phyloP scores from a whole-genome alignment of 2,888 invertebrate genomes.

The Rhagium mordax region DNA sequence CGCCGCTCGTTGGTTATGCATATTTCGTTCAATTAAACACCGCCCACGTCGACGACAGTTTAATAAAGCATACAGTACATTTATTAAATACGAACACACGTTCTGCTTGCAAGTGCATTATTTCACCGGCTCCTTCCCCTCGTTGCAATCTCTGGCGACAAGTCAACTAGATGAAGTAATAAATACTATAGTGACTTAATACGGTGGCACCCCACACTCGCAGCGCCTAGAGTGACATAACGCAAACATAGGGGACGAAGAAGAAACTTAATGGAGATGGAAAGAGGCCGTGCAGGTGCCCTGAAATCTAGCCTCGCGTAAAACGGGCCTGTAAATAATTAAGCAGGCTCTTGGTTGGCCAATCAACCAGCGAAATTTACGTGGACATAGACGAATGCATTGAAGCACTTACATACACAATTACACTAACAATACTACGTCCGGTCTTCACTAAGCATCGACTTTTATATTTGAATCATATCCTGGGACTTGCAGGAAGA shows the following conservation, averaged over 20 bases:
- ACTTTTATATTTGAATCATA: no score
- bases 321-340: not conserved
- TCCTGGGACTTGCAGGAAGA: no score
- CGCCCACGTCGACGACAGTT: no score
- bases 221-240: constrained; percentile 37
- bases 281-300: constrained; percentile 17
- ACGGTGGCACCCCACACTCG: constrained; percentile 37
- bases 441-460: no score
- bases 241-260: constrained; percentile 24
- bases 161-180: constrained; percentile 52
- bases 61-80: no score
- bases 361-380: not conserved
- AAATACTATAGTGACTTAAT: constrained; percentile 58
- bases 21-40: not conserved
- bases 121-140: not conserved
- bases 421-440: no score
- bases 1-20: not conserved
- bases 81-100: not conserved
- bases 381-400: no score
- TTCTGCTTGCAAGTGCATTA: not conserved
- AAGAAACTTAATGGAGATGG: constrained; percentile 19
- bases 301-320: constrained; percentile 8
- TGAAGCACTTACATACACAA: no score
- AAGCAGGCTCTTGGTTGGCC: not conserved
- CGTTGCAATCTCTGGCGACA: constrained; percentile 40